Conservation (phyloP, 2,888 invertebrate genomes). For the Drosophila neonasuta region DNA sequence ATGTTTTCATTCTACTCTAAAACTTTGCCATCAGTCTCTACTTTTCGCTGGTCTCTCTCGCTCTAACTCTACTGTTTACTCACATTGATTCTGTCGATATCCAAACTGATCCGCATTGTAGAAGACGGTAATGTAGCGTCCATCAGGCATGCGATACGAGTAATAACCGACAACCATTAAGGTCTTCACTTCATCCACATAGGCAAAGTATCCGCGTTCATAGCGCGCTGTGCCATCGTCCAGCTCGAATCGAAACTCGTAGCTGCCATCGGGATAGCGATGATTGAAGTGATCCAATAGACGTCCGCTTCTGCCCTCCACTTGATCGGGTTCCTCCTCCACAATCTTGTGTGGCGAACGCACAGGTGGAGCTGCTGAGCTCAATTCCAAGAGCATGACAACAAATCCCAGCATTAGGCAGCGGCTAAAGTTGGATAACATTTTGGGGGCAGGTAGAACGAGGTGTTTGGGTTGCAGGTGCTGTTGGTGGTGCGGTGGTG, state of each 20-base stretch:
- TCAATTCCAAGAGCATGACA: slow-evolving; percentile 14
- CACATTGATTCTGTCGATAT: slow-evolving; percentile 80
- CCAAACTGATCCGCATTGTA: slow-evolving; percentile 81
- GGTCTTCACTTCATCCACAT: slow-evolving; percentile 69
- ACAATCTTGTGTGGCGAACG: not conserved
- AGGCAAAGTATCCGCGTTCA: slow-evolving; percentile 78
- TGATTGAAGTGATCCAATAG: slow-evolving; percentile 75
- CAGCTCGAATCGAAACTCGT: slow-evolving; percentile 79
- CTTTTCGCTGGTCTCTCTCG: not conserved
- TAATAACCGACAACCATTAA: slow-evolving; percentile 80
- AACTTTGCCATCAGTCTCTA: not conserved
- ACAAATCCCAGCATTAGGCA: slow-evolving; percentile 14
- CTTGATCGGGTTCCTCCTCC: not conserved
- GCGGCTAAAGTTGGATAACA: slow-evolving; percentile 26
- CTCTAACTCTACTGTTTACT: slow-evolving; percentile 44
- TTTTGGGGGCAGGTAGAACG: not conserved
- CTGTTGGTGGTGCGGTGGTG: slow-evolving; percentile 12
- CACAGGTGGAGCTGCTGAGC: slow-evolving; percentile 39
- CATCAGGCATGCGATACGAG: slow-evolving; percentile 77
- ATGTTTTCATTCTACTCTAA: no score
- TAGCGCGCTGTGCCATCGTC: slow-evolving; percentile 80
- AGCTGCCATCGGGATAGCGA: slow-evolving; percentile 80
- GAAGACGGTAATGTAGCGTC: slow-evolving; percentile 79
- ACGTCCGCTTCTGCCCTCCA: slow-evolving; percentile 18
- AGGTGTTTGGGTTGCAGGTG: not conserved